Conservation (phyloP, 2,113 vertebrate species). For the Lepisosteus oculatus region DNA sequence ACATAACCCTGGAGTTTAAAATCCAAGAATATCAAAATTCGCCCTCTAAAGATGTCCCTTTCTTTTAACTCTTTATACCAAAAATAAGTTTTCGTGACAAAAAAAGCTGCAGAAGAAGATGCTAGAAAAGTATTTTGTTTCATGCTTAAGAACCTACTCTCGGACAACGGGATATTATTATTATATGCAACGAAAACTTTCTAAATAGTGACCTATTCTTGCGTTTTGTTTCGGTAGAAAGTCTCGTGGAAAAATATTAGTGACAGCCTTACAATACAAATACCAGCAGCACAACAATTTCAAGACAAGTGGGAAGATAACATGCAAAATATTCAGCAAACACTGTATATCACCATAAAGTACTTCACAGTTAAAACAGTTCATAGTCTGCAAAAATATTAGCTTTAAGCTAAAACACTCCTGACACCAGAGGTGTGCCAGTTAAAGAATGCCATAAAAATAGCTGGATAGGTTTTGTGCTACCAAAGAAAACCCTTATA, state of each 20-base stretch:
- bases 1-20: too few relatives aligned
- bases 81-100: too few relatives aligned
- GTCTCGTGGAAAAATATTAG: neutral
- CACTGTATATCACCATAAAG: constrained; percentile 17
- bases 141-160: constrained; percentile 26
- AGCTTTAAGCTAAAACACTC: neutral
- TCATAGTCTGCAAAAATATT: neutral
- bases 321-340: constrained; percentile 14
- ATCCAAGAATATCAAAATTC: too few relatives aligned
- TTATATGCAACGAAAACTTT: constrained; percentile 29
- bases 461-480: too few relatives aligned
- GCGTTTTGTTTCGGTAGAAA: constrained; percentile 19
- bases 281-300: constrained; percentile 16
- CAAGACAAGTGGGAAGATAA: constrained; percentile 19
- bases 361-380: constrained; percentile 24
- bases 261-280: constrained; percentile 20
- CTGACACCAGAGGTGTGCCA: neutral
- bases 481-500: too few relatives aligned
- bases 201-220: constrained; percentile 40
- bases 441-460: too few relatives aligned
- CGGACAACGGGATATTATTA: constrained; percentile 46
- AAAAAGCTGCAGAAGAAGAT: too few relatives aligned
- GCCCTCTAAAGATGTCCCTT: too few relatives aligned
- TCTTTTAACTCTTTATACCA: too few relatives aligned
- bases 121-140: too few relatives aligned